Evolutionary conservation across 2,888 invertebrate species (phyloP).

Genomic region (Thereva nobilitata): DNA sequence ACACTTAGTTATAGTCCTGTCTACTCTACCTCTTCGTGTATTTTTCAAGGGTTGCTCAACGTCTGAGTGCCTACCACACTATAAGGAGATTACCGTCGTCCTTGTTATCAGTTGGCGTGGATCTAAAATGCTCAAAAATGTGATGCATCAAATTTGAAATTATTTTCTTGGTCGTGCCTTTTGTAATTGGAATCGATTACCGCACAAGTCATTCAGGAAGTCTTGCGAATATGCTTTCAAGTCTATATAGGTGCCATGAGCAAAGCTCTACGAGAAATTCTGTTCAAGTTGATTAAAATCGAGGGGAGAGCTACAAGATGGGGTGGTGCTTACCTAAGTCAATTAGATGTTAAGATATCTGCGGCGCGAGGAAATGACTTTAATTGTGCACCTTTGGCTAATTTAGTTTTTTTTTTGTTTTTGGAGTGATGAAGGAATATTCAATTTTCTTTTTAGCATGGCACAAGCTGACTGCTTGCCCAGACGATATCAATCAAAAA

Average conservation of each 20-base stretch:
- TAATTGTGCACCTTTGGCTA: too few relatives aligned
- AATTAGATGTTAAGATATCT: background rate
- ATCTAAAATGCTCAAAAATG: conserved; percentile 43
- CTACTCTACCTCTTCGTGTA: conserved; percentile 9
- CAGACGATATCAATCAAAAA: background rate
- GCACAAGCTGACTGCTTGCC: too few relatives aligned
- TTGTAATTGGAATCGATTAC: conserved; percentile 49
- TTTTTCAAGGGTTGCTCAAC: too few relatives aligned
- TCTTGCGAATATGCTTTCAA: background rate
- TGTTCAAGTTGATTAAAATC: conserved; percentile 10
- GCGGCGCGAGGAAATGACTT: too few relatives aligned
- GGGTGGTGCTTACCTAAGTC: conserved; percentile 15
- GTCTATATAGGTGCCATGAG: too few relatives aligned
- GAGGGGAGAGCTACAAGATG: conserved; percentile 7
- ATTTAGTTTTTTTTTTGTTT: too few relatives aligned
- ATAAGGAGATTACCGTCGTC: conserved; percentile 38
- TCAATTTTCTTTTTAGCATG: too few relatives aligned
- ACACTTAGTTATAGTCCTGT: conserved; percentile 9
- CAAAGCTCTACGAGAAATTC: background rate
- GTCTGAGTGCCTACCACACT: conserved; percentile 35
- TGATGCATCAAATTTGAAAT: conserved; percentile 42
- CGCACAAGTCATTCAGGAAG: conserved; percentile 1
- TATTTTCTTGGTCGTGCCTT: conserved; percentile 46
- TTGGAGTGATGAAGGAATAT: too few relatives aligned
- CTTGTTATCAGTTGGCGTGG: conserved; percentile 46